Evolutionary conservation across 2,888 invertebrate genomes (phyloP).

Genomic region (Aphodius granarius): DNA sequence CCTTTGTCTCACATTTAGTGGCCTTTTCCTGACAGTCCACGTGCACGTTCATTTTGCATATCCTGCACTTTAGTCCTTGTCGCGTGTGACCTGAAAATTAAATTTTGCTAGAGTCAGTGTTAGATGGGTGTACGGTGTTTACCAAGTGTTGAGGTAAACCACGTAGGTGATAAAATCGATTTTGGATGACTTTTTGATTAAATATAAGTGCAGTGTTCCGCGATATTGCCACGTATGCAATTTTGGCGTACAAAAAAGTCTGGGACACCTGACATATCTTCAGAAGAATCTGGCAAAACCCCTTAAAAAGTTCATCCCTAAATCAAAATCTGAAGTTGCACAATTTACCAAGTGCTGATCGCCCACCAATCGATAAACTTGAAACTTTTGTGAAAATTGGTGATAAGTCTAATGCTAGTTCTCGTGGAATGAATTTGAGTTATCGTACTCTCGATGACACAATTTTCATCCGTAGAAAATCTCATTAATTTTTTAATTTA

Average conservation of each 20-base stretch:
- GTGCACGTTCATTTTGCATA: constrained; percentile 91
- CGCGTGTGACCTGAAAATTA: constrained; percentile 76
- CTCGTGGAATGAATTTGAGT: too few relatives aligned
- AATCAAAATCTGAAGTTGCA: too few relatives aligned
- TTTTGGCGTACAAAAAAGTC: too few relatives aligned
- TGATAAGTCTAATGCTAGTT: too few relatives aligned
- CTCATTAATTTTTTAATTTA: background rate
- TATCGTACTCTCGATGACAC: too few relatives aligned
- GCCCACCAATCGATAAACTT: too few relatives aligned
- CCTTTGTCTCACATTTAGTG: constrained; percentile 83
- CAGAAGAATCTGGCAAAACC: too few relatives aligned
- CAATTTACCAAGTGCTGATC: too few relatives aligned
- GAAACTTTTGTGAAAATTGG: too few relatives aligned
- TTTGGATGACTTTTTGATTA: background rate
- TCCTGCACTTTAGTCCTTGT: constrained; percentile 85
- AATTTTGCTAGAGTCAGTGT: background rate
- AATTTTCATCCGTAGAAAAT: too few relatives aligned
- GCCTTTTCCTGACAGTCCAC: constrained; percentile 84
- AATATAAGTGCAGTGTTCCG: background rate
- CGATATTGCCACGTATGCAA: background rate
- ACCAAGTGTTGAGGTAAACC: background rate
- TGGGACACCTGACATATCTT: too few relatives aligned
- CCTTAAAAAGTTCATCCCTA: too few relatives aligned
- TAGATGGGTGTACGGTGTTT: background rate
- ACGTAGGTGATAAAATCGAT: background rate